A percentile compares a stretch with the other conserved stretches of the same genome.
These are phyloP conservation scores for Ernsta delagoae DNA, from an alignment of 2,888 invertebrate genomes.

Conservation along the genomic window DNA sequence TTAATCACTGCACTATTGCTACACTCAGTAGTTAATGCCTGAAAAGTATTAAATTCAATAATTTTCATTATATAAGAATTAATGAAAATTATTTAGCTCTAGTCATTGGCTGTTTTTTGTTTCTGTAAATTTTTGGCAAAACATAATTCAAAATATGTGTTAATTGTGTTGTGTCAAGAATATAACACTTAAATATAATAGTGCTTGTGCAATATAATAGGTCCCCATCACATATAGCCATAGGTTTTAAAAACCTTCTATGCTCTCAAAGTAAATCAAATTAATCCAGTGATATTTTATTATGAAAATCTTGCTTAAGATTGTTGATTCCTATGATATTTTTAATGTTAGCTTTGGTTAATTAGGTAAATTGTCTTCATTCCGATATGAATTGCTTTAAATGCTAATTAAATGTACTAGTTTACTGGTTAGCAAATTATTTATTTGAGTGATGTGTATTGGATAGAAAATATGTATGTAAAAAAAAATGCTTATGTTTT, in stretches of 20 bases:
- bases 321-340: slow-evolving; percentile 30
- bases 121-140: too few relatives aligned
- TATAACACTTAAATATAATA: too few relatives aligned
- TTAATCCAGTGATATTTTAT: slow-evolving; percentile 4
- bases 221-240: not conserved
- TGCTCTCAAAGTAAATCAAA: too few relatives aligned
- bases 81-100: not conserved
- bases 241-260: not conserved
- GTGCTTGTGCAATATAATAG: too few relatives aligned
- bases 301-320: slow-evolving; percentile 14
- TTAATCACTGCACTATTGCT: not conserved
- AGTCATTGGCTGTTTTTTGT: not conserved
- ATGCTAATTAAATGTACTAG: not conserved
- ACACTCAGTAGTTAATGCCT: not conserved
- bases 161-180: not conserved
- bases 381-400: slow-evolving; percentile 26
- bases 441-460: not conserved
- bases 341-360: slow-evolving; percentile 27
- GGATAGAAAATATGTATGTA: not conserved
- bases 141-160: too few relatives aligned
- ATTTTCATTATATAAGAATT: not conserved
- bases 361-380: slow-evolving; percentile 16
- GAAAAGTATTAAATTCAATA: not conserved
- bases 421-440: not conserved
- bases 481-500: too few relatives aligned